phyloP scores from a whole-genome alignment of 92 coral and sea anemone species.

The Plumapathes pennacea region DNA sequence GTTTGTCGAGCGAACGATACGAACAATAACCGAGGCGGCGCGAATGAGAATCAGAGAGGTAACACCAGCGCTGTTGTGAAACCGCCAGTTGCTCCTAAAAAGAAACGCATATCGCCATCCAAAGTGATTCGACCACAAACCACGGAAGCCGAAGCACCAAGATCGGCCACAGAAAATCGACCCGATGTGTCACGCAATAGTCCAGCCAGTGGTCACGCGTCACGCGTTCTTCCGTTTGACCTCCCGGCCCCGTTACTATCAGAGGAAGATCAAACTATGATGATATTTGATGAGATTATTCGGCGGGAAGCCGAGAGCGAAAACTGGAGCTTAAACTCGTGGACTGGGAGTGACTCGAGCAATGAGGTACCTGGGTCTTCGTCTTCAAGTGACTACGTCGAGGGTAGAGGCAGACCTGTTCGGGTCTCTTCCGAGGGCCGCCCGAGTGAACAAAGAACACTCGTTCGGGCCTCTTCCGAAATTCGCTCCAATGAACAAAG shows the following conservation, averaged over 20 bases:
- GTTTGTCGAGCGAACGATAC: slow-evolving; percentile 8
- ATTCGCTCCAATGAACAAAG: no score
- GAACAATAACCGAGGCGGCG: background rate
- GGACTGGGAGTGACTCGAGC: slow-evolving; percentile 90
- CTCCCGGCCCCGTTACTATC: slow-evolving; percentile 58
- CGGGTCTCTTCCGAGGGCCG: slow-evolving; percentile 65
- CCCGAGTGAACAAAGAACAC: slow-evolving; percentile 31
- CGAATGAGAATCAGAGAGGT: no score
- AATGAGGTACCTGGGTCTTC: slow-evolving; percentile 54
- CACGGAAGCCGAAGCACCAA: no score
- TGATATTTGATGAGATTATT: slow-evolving; percentile 86
- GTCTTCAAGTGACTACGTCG: no score
- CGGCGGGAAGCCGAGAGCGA: slow-evolving; percentile 89
- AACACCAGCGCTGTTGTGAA: no score
- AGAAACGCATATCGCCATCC: slow-evolving; percentile 37
- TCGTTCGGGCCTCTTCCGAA: no score
- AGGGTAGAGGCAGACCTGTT: no score
- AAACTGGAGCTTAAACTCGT: slow-evolving; percentile 95
- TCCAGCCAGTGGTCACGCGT: background rate
- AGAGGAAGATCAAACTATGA: slow-evolving; percentile 78
- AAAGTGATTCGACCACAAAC: no score
- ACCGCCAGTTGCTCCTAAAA: slow-evolving; percentile 85
- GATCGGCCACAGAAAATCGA: no score
- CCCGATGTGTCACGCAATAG: background rate
- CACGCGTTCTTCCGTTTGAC: slow-evolving; percentile 34